Evolutionary conservation across 2,113 vertebrate species (phyloP).

Genomic region (Glaucidium brasilianum): DNA sequence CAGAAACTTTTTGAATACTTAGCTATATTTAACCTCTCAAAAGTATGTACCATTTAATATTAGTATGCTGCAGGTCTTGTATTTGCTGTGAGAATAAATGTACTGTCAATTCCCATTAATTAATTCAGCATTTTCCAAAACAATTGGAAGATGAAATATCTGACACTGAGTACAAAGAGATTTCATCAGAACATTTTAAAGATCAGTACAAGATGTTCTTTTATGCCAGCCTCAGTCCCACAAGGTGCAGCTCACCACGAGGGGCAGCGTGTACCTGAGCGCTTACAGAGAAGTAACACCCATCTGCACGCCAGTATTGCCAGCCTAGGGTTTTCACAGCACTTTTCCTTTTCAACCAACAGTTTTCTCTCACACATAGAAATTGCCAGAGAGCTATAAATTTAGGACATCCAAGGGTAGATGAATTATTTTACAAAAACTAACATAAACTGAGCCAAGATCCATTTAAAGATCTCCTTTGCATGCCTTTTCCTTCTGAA

Average conservation of each 20-base stretch:
- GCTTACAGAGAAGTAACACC: accelerated
- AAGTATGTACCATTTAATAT: not conserved
- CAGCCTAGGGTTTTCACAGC: not conserved
- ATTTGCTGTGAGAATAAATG: not conserved
- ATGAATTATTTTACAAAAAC: not conserved
- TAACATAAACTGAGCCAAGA: not conserved
- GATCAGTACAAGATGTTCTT: not conserved
- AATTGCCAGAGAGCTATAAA: not conserved
- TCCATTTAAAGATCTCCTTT: not conserved
- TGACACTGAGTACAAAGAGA: not conserved
- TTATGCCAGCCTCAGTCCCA: not conserved
- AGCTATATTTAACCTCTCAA: not conserved
- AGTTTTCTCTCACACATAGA: not conserved
- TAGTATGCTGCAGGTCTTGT: not conserved
- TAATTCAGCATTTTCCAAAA: not conserved
- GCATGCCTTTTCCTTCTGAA: not conserved
- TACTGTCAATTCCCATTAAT: not conserved
- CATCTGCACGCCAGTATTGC: not conserved
- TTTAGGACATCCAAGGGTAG: not conserved
- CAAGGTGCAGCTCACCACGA: not conserved
- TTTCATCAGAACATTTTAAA: not conserved
- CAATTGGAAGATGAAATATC: not conserved
- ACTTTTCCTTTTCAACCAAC: not conserved
- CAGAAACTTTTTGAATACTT: not conserved
- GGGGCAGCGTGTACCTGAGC: accelerated